Evolutionary conservation across 2,113 vertebrate genomes (phyloP), one percentile per base, ranked within the genome.

Genomic region (Vanacampus margaritifer): DNA sequence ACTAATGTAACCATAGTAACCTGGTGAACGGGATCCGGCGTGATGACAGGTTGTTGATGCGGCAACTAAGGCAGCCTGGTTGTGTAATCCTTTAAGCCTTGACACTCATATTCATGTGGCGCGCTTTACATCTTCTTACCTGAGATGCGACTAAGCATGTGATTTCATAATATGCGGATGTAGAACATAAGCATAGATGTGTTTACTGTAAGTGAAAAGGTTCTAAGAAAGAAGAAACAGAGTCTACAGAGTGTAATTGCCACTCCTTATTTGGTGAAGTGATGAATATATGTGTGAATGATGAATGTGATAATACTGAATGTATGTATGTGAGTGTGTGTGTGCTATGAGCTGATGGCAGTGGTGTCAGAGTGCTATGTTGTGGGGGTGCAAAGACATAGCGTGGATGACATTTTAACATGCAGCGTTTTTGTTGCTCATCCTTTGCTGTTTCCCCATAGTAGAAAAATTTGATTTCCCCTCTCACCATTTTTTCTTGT

Each of bases 1-100:
- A n/a, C 76, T 80, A 70, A 77, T 73, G 83, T 75, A 81, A 73
- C 84, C 79, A 85, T 87, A 71, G 82, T 77, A 84, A 86, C 86
- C 69, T 59, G 6, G 23, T 65, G 79, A 66, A 68, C 16, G 17
- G 72, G 67, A 81, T 64, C 63, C 37, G 59, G 56, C 36, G 53
- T 71, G 59, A 62, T 62, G 39, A 82, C 76, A 65, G 72, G 68
- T 60, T 77, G 79, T 62, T 51, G 16, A 62, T 8, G 32, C 67
- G 76, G 77, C 12, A 32, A 72, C 64, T 35, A 37, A 61, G 24
- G 71, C 74, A 78, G 70, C 50, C 54, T 32, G 57, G 58, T 85
- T 82, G 76, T 65, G 61, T 84, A 85, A 86, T 68, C 41, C 62
- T 71, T 77, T 76, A 54, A 79, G 62, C 72, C 67, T 71, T 67